Percentiles rank a stretch among this genome's conserved stretches.
phyloP scores from a whole-genome alignment of 2,797 vertebrate species.

The Astyanax mexicanus region DNA sequence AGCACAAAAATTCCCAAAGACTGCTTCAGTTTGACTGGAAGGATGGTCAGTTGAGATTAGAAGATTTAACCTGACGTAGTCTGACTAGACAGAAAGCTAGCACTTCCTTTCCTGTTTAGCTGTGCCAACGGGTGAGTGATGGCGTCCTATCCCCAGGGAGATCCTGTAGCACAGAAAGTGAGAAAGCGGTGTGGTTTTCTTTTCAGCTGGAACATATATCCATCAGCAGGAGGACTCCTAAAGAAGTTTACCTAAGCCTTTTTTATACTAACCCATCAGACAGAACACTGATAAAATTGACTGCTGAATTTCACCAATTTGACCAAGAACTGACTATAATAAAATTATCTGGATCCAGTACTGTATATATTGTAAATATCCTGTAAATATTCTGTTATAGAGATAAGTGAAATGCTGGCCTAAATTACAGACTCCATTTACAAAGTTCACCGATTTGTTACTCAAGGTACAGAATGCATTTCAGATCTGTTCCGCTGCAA shows the following conservation, averaged over 20 bases:
- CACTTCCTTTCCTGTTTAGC: slow-evolving; percentile 54
- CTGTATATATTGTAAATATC: too few relatives aligned
- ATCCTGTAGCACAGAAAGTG: slow-evolving; percentile 26
- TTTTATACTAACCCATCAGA: slow-evolving; percentile 21
- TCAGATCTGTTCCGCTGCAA: too few relatives aligned
- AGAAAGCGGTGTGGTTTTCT: slow-evolving; percentile 28
- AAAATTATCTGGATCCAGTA: neutral
- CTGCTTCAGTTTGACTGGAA: neutral
- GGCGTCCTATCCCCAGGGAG: slow-evolving; percentile 22
- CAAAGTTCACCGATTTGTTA: too few relatives aligned
- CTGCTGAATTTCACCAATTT: neutral
- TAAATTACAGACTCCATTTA: neutral
- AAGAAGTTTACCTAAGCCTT: slow-evolving; percentile 35
- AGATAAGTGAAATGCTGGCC: neutral
- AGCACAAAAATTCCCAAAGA: neutral
- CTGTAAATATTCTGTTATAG: too few relatives aligned
- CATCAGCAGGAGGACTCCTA: slow-evolving; percentile 33
- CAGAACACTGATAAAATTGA: neutral
- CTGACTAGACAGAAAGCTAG: slow-evolving; percentile 11
- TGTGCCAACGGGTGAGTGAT: slow-evolving; percentile 22
- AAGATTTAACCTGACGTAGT: slow-evolving; percentile 11
- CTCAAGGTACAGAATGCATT: neutral
- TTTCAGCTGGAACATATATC: slow-evolving; percentile 41
- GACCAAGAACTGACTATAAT: neutral
- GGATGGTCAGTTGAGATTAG: neutral